Conservation (phyloP, 64 coral and sea anemone genomes). For the Orbicella faveolata region DNA sequence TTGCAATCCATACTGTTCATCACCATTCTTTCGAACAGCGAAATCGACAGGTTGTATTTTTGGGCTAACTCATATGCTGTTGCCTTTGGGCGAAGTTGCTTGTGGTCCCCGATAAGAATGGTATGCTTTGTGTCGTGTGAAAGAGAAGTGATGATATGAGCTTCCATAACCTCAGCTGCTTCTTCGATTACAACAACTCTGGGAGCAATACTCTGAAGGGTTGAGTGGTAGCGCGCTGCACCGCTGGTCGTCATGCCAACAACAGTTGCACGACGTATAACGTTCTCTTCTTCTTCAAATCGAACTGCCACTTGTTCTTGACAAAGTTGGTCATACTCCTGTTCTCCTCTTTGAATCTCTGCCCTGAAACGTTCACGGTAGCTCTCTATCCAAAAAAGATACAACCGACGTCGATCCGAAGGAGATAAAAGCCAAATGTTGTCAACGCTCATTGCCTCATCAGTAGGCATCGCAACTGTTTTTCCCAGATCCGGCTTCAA, state of each 20-base stretch:
- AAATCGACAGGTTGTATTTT: constrained; percentile 82
- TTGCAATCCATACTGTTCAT: too few species aligned
- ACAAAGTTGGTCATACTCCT: too few species aligned
- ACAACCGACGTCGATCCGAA: constrained; percentile 14
- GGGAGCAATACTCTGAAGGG: constrained; percentile 67
- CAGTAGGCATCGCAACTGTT: constrained; percentile 9
- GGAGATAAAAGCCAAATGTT: too few species aligned
- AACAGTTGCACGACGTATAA: constrained; percentile 58
- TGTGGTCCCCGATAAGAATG: constrained; percentile 88
- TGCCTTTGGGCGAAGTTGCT: too few species aligned
- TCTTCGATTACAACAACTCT: constrained; percentile 74
- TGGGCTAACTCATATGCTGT: too few species aligned
- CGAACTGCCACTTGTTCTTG: too few species aligned
- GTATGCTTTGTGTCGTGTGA: constrained; percentile 59
- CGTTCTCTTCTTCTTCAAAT: constrained; percentile 38
- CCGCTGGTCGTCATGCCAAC: too few species aligned
- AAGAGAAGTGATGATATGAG: constrained; percentile 74
- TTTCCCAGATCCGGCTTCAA: constrained; percentile 3
- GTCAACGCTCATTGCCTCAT: neutral
- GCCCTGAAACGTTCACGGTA: constrained; percentile 20
- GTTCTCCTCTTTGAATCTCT: constrained; percentile 10
- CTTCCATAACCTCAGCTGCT: too few species aligned
- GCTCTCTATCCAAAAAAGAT: constrained; percentile 17
- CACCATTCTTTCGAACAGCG: constrained; percentile 89
- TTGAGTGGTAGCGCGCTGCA: constrained; percentile 67